These are phyloP conservation scores for Trididemnum nubilum DNA, from an alignment of 23 tunicate genomes.

Conservation along the genomic window DNA sequence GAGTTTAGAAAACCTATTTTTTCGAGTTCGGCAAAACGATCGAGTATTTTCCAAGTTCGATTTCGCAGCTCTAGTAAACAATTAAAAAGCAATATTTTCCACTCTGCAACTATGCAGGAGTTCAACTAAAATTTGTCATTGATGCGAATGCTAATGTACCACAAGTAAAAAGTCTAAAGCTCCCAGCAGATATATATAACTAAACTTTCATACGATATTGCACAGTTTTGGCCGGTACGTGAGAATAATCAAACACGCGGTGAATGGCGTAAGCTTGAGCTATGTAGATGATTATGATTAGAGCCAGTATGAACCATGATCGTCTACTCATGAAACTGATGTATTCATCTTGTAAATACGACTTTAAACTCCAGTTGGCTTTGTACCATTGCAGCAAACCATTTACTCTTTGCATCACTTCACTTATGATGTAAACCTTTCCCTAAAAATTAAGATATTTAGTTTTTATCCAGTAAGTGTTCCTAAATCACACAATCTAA, in stretches of 20 bases:
- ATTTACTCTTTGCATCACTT: conserved; percentile 16
- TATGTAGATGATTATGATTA: conserved; percentile 5
- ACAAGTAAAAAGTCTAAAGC: no score
- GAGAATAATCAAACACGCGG: conserved; percentile 3
- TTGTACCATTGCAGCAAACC: conserved; percentile 23
- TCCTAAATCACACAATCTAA: no score
- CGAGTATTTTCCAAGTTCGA: no score
- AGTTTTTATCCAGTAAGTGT: no score
- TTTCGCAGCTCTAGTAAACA: no score
- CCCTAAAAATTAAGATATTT: conserved; percentile 32
- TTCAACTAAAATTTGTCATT: no score
- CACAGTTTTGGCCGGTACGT: neutral
- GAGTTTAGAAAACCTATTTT: no score
- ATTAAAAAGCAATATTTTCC: no score
- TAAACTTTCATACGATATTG: conserved; percentile 24
- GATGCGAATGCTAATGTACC: no score
- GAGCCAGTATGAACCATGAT: conserved; percentile 10
- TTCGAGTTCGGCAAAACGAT: no score
- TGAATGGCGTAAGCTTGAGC: conserved; percentile 33
- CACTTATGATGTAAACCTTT: conserved; percentile 1
- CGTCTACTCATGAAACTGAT: conserved; percentile 24
- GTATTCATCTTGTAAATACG: neutral
- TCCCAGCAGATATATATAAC: no score
- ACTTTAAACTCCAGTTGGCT: neutral
- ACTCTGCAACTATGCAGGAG: no score